A percentile compares a stretch with the other conserved stretches of the same genome.
Conservation (phyloP, 2,113 vertebrate genomes). For the Aphelocoma coerulescens region DNA sequence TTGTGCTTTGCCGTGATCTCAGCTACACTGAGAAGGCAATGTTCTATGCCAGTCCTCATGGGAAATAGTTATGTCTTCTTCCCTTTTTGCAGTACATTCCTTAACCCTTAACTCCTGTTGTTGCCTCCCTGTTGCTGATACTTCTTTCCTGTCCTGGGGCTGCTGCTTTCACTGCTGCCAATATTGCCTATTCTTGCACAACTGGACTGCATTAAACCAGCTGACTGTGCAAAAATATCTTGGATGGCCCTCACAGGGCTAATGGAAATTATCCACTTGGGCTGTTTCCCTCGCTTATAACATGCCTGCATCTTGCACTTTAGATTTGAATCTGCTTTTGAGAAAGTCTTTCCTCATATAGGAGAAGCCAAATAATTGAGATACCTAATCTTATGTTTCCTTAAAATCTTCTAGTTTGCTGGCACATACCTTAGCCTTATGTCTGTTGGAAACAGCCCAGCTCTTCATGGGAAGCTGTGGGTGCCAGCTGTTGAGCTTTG, state of each 20-base stretch:
- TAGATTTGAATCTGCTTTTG: not conserved
- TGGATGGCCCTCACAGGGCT: not conserved
- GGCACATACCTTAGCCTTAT: not conserved
- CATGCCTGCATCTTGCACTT: rapidly evolving
- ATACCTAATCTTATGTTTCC: not conserved
- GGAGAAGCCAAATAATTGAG: not conserved
- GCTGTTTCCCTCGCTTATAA: not conserved
- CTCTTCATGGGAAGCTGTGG: not conserved
- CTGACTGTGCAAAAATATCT: not conserved
- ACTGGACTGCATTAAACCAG: not conserved
- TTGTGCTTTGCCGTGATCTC: not conserved
- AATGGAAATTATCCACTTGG: not conserved
- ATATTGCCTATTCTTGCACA: not conserved
- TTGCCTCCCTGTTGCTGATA: not conserved
- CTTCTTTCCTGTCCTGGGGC: not conserved
- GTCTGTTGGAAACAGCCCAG: not conserved
- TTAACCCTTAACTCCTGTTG: not conserved
- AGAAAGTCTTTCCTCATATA: not conserved
- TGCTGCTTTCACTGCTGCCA: not conserved
- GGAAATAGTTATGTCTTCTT: not conserved
- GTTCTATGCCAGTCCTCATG: not conserved
- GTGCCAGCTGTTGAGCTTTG: constrained; percentile 33
- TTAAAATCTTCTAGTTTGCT: not conserved
- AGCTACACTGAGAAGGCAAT: not conserved
- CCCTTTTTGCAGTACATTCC: not conserved